Percentiles rank a stretch among this genome's conserved stretches.
Evolutionary conservation across 2,888 invertebrate genomes (phyloP).

Genomic region (Tiliacea aurago): DNA sequence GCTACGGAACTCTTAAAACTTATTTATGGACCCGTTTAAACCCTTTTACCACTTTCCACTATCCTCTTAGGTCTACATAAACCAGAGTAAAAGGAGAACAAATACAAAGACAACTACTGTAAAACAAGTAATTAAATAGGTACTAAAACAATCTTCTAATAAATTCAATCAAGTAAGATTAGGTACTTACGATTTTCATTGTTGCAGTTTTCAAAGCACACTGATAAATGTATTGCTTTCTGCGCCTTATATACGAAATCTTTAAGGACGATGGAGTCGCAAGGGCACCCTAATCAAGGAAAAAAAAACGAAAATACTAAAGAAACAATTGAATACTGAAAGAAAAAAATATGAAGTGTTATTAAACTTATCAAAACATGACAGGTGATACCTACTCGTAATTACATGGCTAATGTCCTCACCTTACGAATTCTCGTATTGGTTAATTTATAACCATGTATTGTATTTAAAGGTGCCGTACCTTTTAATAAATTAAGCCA

Average conservation of each 20-base stretch:
- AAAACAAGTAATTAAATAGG: not conserved
- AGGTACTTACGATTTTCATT: constrained; percentile 52
- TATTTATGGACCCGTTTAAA: not conserved
- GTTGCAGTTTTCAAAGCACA: not conserved
- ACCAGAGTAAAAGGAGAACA: not conserved
- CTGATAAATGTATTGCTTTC: constrained; percentile 9
- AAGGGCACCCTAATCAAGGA: not conserved
- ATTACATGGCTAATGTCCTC: too few species aligned
- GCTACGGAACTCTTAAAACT: not conserved
- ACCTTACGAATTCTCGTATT: too few species aligned
- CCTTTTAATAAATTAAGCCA: too few species aligned
- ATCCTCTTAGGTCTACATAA: not conserved
- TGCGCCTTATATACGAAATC: constrained; percentile 24
- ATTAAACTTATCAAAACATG: too few species aligned
- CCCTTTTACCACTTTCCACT: not conserved
- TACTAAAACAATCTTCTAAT: not conserved
- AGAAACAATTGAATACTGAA: too few species aligned
- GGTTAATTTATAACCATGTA: too few species aligned
- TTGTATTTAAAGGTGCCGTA: too few species aligned
- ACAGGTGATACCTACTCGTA: too few species aligned
- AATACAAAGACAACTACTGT: not conserved
- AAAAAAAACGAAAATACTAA: not conserved
- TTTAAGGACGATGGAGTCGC: not conserved
- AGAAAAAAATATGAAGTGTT: not conserved
- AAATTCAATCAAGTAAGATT: not conserved